phyloP scores from a whole-genome alignment of 2,888 invertebrate species.

The Apamea monoglypha region DNA sequence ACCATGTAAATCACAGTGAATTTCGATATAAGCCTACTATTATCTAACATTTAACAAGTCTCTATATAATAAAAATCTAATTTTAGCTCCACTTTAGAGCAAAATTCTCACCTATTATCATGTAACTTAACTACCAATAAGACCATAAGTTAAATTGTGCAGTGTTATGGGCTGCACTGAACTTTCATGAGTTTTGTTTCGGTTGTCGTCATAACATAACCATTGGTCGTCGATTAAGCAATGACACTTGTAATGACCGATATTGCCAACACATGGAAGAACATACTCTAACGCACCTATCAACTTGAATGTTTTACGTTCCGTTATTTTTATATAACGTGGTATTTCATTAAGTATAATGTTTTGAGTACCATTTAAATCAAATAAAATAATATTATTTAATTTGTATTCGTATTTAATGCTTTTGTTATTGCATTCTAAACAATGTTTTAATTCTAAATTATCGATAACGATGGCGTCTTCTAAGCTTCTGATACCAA shows the following conservation, averaged over 20 bases:
- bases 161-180: constrained; percentile 42
- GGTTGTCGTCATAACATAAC: constrained; percentile 41
- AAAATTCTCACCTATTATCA: constrained; percentile 44
- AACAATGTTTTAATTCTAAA: constrained; percentile 37
- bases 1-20: constrained; percentile 44
- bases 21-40: constrained; percentile 43
- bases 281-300: constrained; percentile 44
- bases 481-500: constrained; percentile 40
- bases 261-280: constrained; percentile 41
- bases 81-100: constrained; percentile 43
- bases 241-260: constrained; percentile 42
- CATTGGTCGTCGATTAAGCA: constrained; percentile 41
- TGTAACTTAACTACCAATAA: constrained; percentile 44
- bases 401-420: constrained; percentile 40
- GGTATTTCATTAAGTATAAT: constrained; percentile 45
- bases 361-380: constrained; percentile 44
- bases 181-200: constrained; percentile 40
- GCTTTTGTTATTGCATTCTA: constrained; percentile 43
- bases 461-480: constrained; percentile 44
- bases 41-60: constrained; percentile 46
- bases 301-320: constrained; percentile 44
- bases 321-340: constrained; percentile 44
- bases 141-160: constrained; percentile 44
- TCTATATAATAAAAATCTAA: constrained; percentile 44
- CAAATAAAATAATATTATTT: constrained; percentile 38